Conservation (phyloP, 2,888 invertebrate species). For the Pasiphila rectangulata region DNA sequence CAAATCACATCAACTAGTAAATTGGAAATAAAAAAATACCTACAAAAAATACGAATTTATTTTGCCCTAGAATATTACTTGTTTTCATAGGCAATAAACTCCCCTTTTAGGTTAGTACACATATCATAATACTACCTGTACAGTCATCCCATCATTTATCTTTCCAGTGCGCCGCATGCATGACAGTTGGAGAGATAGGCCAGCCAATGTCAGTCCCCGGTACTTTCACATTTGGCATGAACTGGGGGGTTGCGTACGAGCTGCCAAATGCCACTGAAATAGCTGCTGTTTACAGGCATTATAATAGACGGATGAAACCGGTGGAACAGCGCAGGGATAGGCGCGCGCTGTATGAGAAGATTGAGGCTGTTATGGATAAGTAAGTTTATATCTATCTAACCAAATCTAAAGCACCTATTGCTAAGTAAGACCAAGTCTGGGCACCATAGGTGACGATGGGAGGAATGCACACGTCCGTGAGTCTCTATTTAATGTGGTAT, state of each 20-base stretch:
- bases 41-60: too few relatives aligned
- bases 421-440: too few relatives aligned
- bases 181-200: slow-evolving; percentile 78
- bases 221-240: slow-evolving; percentile 84
- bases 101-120: too few relatives aligned
- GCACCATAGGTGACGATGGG: too few relatives aligned
- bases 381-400: slow-evolving; percentile 33
- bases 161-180: slow-evolving; percentile 79
- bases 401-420: too few relatives aligned
- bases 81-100: too few relatives aligned
- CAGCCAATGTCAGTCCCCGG: slow-evolving; percentile 72
- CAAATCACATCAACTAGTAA: too few relatives aligned
- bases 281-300: slow-evolving; percentile 36
- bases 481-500: too few relatives aligned
- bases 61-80: too few relatives aligned
- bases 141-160: slow-evolving; percentile 11
- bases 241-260: slow-evolving; percentile 86
- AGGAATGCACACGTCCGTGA: too few relatives aligned
- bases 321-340: slow-evolving; percentile 82
- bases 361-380: slow-evolving; percentile 85
- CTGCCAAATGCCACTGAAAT: slow-evolving; percentile 81
- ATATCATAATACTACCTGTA: too few relatives aligned
- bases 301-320: slow-evolving; percentile 56
- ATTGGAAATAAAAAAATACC: too few relatives aligned
- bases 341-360: slow-evolving; percentile 84